These are phyloP conservation scores for Rhingia campestris DNA, from an alignment of 2,888 invertebrate genomes.

Conservation along the genomic window DNA sequence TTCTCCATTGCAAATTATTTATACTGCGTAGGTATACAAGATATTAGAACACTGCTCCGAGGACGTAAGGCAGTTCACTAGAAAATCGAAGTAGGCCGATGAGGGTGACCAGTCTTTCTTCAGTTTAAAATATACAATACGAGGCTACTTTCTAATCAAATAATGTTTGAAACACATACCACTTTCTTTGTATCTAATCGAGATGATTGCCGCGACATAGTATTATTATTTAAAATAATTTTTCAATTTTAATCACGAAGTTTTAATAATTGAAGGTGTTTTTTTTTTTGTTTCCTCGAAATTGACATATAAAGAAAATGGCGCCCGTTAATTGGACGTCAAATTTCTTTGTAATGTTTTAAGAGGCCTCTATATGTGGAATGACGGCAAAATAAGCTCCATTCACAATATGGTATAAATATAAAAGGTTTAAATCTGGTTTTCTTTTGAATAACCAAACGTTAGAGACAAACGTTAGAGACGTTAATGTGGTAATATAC, in stretches of 20 bases:
- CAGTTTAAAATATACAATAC: conserved; percentile 71
- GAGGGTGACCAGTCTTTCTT: conserved; percentile 79
- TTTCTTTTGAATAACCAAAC: too few species aligned
- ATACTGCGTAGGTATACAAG: conserved; percentile 9
- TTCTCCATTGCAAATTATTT: conserved; percentile 59
- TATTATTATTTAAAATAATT: background rate
- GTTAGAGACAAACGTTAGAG: too few species aligned
- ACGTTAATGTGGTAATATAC: too few species aligned
- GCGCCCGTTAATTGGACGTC: conserved; percentile 2
- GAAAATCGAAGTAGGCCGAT: conserved; percentile 82
- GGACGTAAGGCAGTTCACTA: conserved; percentile 79
- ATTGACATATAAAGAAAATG: conserved; percentile 43
- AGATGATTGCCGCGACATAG: conserved; percentile 82
- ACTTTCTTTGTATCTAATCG: conserved; percentile 82
- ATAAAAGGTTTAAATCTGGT: background rate
- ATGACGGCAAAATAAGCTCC: background rate
- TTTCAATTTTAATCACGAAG: background rate
- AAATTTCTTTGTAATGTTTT: background rate
- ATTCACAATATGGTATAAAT: background rate
- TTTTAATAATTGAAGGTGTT: conserved; percentile 6
- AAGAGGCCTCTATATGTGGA: background rate
- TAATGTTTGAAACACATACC: conserved; percentile 78
- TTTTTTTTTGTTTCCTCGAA: background rate
- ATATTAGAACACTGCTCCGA: conserved; percentile 11
- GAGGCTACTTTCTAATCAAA: conserved; percentile 42